These are phyloP conservation scores for Plectrocnemia conspersa DNA, from an alignment of 1,140 invertebrate species.

Conservation along the genomic window DNA sequence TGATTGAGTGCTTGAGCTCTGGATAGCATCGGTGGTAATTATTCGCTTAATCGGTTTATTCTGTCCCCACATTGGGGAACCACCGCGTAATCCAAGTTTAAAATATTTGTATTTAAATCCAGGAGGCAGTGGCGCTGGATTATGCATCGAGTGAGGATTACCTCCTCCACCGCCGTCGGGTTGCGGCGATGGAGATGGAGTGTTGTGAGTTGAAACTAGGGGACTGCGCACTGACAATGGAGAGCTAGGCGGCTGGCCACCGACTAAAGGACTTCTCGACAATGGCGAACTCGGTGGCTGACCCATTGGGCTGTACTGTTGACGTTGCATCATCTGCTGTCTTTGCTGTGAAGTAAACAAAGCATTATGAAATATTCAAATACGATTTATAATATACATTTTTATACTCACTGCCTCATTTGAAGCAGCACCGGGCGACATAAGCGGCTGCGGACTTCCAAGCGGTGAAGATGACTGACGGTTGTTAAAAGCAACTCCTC, in stretches of 20 bases:
- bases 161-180: constrained; percentile 43
- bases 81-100: constrained; percentile 64
- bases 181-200: constrained; percentile 48
- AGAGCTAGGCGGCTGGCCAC: constrained; percentile 40
- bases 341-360: constrained; percentile 36
- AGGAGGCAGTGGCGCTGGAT: constrained; percentile 47
- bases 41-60: constrained; percentile 32
- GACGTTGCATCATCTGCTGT: constrained; percentile 48
- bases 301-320: constrained; percentile 50
- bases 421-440: constrained; percentile 45
- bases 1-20: constrained; percentile 13
- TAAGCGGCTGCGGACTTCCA: constrained; percentile 50
- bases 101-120: constrained; percentile 53
- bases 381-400: background rate
- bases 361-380: background rate
- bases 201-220: constrained; percentile 42
- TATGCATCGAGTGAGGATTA: constrained; percentile 51
- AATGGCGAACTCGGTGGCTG: constrained; percentile 63
- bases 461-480: constrained; percentile 50
- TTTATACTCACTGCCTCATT: constrained; percentile 41
- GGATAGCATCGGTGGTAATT: constrained; percentile 6
- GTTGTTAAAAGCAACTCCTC: constrained; percentile 44
- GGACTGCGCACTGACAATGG: constrained; percentile 51
- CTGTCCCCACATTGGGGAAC: constrained; percentile 66
- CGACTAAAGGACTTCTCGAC: constrained; percentile 55